Conservation (phyloP, 2,888 invertebrate species). For the Morpho helenor region DNA sequence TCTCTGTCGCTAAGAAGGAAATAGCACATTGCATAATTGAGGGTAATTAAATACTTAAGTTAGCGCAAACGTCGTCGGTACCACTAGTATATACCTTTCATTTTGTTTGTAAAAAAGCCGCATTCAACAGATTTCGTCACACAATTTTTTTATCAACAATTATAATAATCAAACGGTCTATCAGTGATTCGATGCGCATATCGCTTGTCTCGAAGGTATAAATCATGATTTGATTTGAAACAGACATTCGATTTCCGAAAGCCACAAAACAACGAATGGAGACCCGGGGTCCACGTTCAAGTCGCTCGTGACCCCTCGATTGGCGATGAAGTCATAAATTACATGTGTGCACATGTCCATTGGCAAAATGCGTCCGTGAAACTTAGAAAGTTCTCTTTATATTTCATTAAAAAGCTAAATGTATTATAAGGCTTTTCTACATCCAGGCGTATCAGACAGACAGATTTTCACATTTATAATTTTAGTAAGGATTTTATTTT, state of each 20-base stretch:
- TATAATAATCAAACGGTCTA: slow-evolving; percentile 13
- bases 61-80: too few relatives aligned
- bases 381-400: background rate
- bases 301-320: slow-evolving; percentile 48
- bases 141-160: slow-evolving; percentile 11
- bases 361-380: background rate
- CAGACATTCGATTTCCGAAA: slow-evolving; percentile 35
- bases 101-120: too few relatives aligned
- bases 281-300: slow-evolving; percentile 32
- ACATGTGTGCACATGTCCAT: slow-evolving; percentile 34
- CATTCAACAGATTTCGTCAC: slow-evolving; percentile 1
- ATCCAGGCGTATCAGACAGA: too few relatives aligned
- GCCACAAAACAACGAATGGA: slow-evolving; percentile 24
- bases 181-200: slow-evolving; percentile 23
- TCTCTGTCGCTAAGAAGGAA: too few relatives aligned
- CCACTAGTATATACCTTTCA: too few relatives aligned
- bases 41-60: too few relatives aligned
- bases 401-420: too few relatives aligned
- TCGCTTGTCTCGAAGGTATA: slow-evolving; percentile 23
- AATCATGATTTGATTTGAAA: slow-evolving; percentile 31
- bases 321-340: slow-evolving; percentile 74
- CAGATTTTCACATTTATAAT: too few relatives aligned
- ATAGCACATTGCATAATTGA: too few relatives aligned
- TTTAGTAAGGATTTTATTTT: too few relatives aligned
- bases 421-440: too few relatives aligned